Evolutionary conservation across 1,140 invertebrate genomes (phyloP).

Genomic region (Prorops nasuta): DNA sequence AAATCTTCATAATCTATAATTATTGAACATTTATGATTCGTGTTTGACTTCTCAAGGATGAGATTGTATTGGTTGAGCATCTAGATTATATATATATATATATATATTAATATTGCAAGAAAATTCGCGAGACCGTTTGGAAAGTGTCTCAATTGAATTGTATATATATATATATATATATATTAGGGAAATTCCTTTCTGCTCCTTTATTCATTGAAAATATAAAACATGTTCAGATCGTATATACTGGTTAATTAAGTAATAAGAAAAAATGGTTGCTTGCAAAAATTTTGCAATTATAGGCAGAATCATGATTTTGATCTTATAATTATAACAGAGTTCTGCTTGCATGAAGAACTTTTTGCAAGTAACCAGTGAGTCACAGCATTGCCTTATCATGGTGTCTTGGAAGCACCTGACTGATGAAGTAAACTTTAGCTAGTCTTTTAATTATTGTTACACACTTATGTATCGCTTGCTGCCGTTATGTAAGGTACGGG

Average conservation of each 20-base stretch:
- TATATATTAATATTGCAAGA: too few species aligned
- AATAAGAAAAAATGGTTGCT: constrained; percentile 25
- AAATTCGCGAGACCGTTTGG: too few species aligned
- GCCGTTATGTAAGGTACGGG: too few species aligned
- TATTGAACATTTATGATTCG: too few species aligned
- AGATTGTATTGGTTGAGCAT: too few species aligned
- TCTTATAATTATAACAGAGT: neutral
- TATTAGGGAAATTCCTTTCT: constrained; percentile 8
- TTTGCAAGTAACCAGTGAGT: constrained; percentile 41
- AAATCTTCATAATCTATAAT: too few species aligned
- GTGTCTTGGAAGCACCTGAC: constrained; percentile 47
- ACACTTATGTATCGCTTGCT: constrained; percentile 38
- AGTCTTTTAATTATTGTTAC: constrained; percentile 48
- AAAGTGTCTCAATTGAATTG: too few species aligned
- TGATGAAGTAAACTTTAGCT: constrained; percentile 45
- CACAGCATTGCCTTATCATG: constrained; percentile 52
- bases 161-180: too few species aligned
- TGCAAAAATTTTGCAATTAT: constrained; percentile 25
- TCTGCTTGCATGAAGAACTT: constrained; percentile 5
- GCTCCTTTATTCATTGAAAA: too few species aligned
- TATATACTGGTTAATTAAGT: constrained; percentile 26
- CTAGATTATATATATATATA: too few species aligned
- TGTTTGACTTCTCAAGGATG: too few species aligned
- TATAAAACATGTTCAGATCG: constrained; percentile 16
- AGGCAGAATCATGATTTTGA: neutral